A percentile compares a stretch with the other conserved stretches of the same genome.
Conservation (phyloP, 2,888 invertebrate species). For the Patella ulyssiponensis region DNA sequence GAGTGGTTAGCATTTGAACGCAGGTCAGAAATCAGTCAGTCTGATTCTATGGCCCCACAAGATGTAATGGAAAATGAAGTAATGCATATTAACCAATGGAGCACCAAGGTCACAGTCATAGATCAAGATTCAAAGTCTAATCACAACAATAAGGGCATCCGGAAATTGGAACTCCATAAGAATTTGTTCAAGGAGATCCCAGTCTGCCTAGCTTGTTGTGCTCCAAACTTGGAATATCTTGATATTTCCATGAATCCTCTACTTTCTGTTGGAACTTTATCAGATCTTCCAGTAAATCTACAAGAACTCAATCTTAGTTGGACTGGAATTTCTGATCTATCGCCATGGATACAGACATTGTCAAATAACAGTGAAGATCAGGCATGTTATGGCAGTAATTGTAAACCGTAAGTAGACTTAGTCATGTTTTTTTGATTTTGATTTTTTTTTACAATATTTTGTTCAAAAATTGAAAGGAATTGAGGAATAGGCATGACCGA, state of each 20-base stretch:
- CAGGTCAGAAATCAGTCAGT: neutral
- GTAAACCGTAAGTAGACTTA: constrained; percentile 1
- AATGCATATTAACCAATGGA: constrained; percentile 44
- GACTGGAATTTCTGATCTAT: constrained; percentile 77
- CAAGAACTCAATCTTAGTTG: constrained; percentile 90
- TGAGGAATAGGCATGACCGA: neutral
- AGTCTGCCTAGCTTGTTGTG: constrained; percentile 89
- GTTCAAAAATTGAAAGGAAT: neutral
- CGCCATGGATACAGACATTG: constrained; percentile 76
- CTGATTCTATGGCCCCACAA: neutral
- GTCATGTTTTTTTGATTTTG: neutral
- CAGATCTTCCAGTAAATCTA: constrained; percentile 89
- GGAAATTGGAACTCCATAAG: constrained; percentile 85
- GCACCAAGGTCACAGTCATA: constrained; percentile 32
- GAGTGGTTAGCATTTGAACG: constrained; percentile 1
- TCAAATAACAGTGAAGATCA: constrained; percentile 28
- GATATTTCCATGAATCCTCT: constrained; percentile 92
- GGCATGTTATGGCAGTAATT: constrained; percentile 28
- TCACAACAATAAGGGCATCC: constrained; percentile 49
- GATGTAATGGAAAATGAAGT: constrained; percentile 39
- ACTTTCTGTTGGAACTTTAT: constrained; percentile 84
- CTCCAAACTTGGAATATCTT: constrained; percentile 86
- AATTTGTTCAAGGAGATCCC: constrained; percentile 92
- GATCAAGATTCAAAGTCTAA: constrained; percentile 40
- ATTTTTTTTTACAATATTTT: neutral